A percentile compares a stretch with the other conserved stretches of the same genome.
Conservation (phyloP, 2,113 vertebrate genomes). For the Colossoma macropomum region DNA sequence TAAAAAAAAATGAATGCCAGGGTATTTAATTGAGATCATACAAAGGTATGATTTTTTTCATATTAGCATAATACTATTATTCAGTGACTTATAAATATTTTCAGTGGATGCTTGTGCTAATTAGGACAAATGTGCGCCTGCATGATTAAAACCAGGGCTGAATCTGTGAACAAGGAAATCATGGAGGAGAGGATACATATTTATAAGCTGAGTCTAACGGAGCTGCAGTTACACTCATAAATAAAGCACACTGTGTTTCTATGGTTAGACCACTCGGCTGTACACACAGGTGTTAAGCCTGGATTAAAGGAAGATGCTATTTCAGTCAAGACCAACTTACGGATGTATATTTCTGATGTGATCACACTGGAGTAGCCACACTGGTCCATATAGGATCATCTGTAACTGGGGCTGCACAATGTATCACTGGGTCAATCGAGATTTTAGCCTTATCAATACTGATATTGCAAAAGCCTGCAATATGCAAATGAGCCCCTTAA, state of each 20-base stretch:
- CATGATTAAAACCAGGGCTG: neutral
- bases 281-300: no score
- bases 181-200: neutral
- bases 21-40: neutral
- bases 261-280: neutral
- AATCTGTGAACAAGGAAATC: neutral
- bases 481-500: no score
- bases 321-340: no score
- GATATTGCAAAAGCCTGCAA: no score
- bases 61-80: neutral
- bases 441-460: no score
- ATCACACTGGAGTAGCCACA: no score
- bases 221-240: neutral
- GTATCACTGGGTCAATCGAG: no score
- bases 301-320: no score
- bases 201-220: neutral
- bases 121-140: neutral
- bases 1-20: neutral
- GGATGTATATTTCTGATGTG: no score
- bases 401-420: no score
- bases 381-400: no score
- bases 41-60: neutral
- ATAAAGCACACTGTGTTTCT: neutral
- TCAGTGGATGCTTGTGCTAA: neutral
- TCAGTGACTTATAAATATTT: slow-evolving; percentile 11